A percentile compares a stretch with the other conserved stretches of the same genome.
Conservation (phyloP, 2,113 vertebrate species). For the Cyanocitta stelleri region DNA sequence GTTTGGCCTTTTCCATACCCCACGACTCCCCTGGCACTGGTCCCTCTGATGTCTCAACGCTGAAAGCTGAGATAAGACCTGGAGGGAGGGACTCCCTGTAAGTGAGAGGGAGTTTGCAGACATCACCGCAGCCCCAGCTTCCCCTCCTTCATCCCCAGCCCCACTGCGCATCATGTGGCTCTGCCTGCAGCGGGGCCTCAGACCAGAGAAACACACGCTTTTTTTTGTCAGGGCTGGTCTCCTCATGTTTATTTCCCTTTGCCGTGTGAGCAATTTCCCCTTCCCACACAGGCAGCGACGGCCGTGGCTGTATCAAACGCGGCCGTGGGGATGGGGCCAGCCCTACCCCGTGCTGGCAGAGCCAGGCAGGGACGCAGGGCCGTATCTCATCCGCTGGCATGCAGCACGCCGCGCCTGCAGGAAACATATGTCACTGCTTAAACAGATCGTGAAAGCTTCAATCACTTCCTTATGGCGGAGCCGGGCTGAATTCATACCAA, state of each 20-base stretch:
- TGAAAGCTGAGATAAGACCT: background rate
- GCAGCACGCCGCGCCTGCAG: slow-evolving; percentile 47
- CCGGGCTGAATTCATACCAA: background rate
- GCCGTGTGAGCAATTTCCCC: slow-evolving; percentile 4
- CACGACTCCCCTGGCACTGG: accelerated
- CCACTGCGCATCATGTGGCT: background rate
- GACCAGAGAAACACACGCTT: background rate
- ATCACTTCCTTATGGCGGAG: slow-evolving; percentile 62
- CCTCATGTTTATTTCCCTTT: slow-evolving; percentile 51
- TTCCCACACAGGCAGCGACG: background rate
- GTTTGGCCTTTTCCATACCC: background rate
- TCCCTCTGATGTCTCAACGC: background rate
- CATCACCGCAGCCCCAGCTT: background rate
- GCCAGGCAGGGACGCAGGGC: background rate
- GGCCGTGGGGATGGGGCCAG: slow-evolving; percentile 15
- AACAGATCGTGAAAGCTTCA: slow-evolving; percentile 65
- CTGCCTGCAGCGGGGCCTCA: background rate
- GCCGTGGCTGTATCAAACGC: background rate
- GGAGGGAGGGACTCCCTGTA: background rate
- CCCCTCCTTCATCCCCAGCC: background rate
- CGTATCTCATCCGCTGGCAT: slow-evolving; percentile 28
- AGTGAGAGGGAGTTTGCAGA: background rate
- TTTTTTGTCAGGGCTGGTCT: slow-evolving; percentile 16
- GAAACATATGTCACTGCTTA: slow-evolving; percentile 68
- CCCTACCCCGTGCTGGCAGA: background rate